Evolutionary conservation across 2,888 invertebrate species (phyloP), one percentile per base, ranked within the genome.

Genomic region (Hofmannophila pseudospretella): DNA sequence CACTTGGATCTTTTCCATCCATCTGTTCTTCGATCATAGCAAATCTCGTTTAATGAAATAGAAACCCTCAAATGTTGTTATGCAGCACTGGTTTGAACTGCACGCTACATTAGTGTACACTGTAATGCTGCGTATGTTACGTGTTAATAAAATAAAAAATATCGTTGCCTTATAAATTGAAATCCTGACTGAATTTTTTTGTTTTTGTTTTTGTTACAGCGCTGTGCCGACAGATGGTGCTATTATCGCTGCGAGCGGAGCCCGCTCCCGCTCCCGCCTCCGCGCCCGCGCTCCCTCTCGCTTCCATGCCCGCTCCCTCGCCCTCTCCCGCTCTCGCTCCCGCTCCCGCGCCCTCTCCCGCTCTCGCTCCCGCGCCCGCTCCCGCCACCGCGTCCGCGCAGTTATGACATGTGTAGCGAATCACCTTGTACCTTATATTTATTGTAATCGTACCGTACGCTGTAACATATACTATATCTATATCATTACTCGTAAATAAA

Each of bases 391-490:
- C 55, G 38, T 50, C 68, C 50, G 58, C 67, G 54, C 69, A 89
- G 70, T 93, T 93, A 82, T 87, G 88, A 87, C 84, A 55, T 55
- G 80, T 62, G 71, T 77, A 72, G 69, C 66, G 63, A 56, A 53
- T 75, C 80, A 80, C 82, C 66, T 55, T 73, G 82, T 80, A 85
- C 84, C 84, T 81, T 81, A 77, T 79, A 82, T 85, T 82, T 85
- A 84, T 84, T 84, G 71, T 82, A 85, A 84, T 84, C 82, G 71
- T 78, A 71, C 16, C 10, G 9, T 28, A 34, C 72, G 67, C 64
- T 74, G 78, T 79, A 82, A 71, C 74, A 76, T 79, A 70, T 59
- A 68, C 64, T 70, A 68, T 72, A 70, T 70, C 72, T 80, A 74
- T 82, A 82, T 80, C 80, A 81, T 78, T 82, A 81, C 69, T 71